A percentile compares a stretch with the other conserved stretches of the same genome.
These are phyloP conservation scores for Melanchra persicariae DNA, from an alignment of 2,888 invertebrate species.

Conservation along the genomic window DNA sequence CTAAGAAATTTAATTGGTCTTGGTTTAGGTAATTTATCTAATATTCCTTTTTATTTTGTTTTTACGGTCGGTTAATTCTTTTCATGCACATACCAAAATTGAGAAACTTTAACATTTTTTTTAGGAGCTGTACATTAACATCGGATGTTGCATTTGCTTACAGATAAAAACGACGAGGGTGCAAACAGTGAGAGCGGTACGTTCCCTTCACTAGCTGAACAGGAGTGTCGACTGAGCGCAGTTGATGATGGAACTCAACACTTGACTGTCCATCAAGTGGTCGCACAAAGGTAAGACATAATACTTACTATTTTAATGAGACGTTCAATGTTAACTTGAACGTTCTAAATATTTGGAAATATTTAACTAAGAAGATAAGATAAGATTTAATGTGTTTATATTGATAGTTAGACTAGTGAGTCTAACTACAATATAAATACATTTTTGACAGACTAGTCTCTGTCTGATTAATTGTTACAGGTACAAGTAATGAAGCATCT, in stretches of 20 bases:
- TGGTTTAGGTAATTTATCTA: not conserved
- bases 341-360: too few species aligned
- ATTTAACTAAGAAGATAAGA: too few species aligned
- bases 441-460: too few species aligned
- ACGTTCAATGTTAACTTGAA: too few species aligned
- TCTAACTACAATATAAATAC: too few species aligned
- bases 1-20: not conserved
- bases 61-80: not conserved
- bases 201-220: slow-evolving; percentile 90
- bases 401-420: too few species aligned
- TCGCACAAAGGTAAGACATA: slow-evolving; percentile 92
- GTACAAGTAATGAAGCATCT: too few species aligned
- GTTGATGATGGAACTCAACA: slow-evolving; percentile 91
- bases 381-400: too few species aligned
- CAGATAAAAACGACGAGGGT: slow-evolving; percentile 85
- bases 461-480: too few species aligned
- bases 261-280: slow-evolving; percentile 94
- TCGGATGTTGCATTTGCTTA: slow-evolving; percentile 20
- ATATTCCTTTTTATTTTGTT: not conserved
- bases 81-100: slow-evolving; percentile 12
- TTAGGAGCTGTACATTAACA: not conserved
- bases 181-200: slow-evolving; percentile 84
- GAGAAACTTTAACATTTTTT: not conserved
- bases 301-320: too few species aligned
- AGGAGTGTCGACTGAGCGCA: slow-evolving; percentile 85